Conservation (phyloP, 2,888 invertebrate genomes). For the Platycnemis pennipes region DNA sequence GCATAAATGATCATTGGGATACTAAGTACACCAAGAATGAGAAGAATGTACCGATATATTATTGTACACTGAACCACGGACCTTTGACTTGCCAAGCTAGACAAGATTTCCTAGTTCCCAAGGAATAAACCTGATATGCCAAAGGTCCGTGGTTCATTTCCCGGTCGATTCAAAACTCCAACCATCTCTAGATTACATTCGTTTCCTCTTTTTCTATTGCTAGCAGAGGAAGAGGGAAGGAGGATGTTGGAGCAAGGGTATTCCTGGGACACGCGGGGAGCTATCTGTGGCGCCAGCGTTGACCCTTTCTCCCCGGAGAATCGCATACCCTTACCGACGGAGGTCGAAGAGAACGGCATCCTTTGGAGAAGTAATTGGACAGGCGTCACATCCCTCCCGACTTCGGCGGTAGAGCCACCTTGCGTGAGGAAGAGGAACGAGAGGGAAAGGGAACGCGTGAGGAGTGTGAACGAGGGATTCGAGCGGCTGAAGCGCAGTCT, state of each 20-base stretch:
- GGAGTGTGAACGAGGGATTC: constrained; percentile 74
- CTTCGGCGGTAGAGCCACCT: constrained; percentile 13
- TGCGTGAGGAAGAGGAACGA: constrained; percentile 73
- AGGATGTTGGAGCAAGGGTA: background rate
- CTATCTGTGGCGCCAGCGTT: constrained; percentile 68
- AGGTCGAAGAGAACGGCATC: background rate
- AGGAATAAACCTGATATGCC: too few relatives aligned
- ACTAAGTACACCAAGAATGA: too few relatives aligned
- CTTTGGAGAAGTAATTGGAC: constrained; percentile 46
- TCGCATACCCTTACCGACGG: constrained; percentile 71
- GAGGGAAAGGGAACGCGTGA: constrained; percentile 73
- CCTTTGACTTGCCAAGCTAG: too few relatives aligned
- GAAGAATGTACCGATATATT: too few relatives aligned
- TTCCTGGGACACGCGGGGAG: background rate
- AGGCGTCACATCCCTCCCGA: background rate
- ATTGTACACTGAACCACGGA: too few relatives aligned
- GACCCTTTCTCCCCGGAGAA: constrained; percentile 73
- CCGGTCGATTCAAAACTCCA: too few relatives aligned
- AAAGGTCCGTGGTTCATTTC: too few relatives aligned
- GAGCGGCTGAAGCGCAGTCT: constrained; percentile 73
- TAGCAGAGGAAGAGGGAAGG: background rate
- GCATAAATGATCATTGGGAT: too few relatives aligned
- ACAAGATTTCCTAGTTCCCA: too few relatives aligned
- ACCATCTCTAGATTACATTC: background rate
- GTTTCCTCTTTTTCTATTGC: background rate